Base-by-base conservation (phyloP, 2,113 vertebrate species). In the Eudorcas thomsonii region DNA sequence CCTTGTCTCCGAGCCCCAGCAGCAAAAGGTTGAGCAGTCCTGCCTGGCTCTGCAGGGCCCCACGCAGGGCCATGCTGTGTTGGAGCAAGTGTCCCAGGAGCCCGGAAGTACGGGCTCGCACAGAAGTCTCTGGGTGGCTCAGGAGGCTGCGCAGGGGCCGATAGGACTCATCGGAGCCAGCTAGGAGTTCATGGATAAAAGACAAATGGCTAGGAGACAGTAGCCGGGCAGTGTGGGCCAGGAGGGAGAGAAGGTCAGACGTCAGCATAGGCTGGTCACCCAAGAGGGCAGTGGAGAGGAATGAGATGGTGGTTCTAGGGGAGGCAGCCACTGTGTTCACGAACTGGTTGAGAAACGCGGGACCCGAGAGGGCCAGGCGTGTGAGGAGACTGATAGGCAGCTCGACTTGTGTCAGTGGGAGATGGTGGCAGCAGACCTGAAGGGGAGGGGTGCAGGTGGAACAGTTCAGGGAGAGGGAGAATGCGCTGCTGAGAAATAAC, bases 351-450 rank as follows among this genome's bases (percentile, higher is more conserved):
- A 99, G 94, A 0, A 99, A 98, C 62, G 78, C 96, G 30, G 93
- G 57, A 0, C 99, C 99, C 23, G 97, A 99, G 78, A 99, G 98
- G 50, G 99, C 98, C 23, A 99, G 97, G 60, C 98, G 99, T 97
- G 99, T 98, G 90, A 99, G 98, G 84, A 99, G 99, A 94, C 99
- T 99, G 83, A 99, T 84, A 19, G 99, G 99, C 95, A 99, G 98
- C 98, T 99, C 99, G 0, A 99, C 98, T 19, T 98, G 98, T 0
- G 89, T 91, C 80, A 98, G 88, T 0, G 99, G 98, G 96, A 99
- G 98, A 67, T 98, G 98, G 74, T 67, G 81, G 96, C 99, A 98
- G 88, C 99, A 99, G 90, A 99, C 99, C 99, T 99, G 98, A 91
- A 95, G 88, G 25, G 83, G 2, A 23, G 43, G 86, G 85, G 4